These are phyloP conservation scores for Morinoia aosen DNA, from an alignment of 2,888 invertebrate genomes.

Conservation along the genomic window DNA sequence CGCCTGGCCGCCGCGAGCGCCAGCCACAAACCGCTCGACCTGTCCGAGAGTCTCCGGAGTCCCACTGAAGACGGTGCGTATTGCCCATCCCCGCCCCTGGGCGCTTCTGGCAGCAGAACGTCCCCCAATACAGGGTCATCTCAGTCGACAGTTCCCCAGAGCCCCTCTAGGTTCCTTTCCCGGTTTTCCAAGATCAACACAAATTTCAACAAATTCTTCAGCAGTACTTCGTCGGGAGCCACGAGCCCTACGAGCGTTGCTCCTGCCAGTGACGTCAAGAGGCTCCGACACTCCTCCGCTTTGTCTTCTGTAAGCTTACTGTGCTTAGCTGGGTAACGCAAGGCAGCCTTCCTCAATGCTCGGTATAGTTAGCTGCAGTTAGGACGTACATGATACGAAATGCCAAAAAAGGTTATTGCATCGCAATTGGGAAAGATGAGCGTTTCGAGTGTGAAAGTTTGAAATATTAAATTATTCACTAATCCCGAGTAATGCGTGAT, in stretches of 20 bases:
- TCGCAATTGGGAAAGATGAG: not conserved
- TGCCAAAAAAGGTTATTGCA: not conserved
- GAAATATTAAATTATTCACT: not conserved
- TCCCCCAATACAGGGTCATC: not conserved
- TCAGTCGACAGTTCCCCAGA: not conserved
- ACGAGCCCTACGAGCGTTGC: slow-evolving; percentile 39
- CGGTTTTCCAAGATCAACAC: slow-evolving; percentile 30
- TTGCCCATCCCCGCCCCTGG: slow-evolving; percentile 16
- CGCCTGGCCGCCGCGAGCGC: slow-evolving; percentile 38
- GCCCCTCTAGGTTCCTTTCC: slow-evolving; percentile 29
- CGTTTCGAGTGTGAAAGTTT: not conserved
- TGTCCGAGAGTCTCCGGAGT: not conserved
- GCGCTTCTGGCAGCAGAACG: not conserved
- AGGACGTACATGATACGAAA: not conserved
- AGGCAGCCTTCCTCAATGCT: not conserved
- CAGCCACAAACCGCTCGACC: slow-evolving; percentile 29
- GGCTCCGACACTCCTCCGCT: slow-evolving; percentile 46
- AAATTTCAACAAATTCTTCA: slow-evolving; percentile 19
- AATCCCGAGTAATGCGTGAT: not conserved
- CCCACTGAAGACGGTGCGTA: slow-evolving; percentile 16
- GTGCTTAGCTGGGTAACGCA: not conserved
- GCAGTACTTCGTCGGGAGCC: slow-evolving; percentile 20
- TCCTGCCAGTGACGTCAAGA: slow-evolving; percentile 23
- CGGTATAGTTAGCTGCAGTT: not conserved
- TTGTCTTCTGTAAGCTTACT: slow-evolving; percentile 1